These are phyloP conservation scores for Drosophila tani DNA, from an alignment of 1,140 invertebrate species.

Conservation along the genomic window DNA sequence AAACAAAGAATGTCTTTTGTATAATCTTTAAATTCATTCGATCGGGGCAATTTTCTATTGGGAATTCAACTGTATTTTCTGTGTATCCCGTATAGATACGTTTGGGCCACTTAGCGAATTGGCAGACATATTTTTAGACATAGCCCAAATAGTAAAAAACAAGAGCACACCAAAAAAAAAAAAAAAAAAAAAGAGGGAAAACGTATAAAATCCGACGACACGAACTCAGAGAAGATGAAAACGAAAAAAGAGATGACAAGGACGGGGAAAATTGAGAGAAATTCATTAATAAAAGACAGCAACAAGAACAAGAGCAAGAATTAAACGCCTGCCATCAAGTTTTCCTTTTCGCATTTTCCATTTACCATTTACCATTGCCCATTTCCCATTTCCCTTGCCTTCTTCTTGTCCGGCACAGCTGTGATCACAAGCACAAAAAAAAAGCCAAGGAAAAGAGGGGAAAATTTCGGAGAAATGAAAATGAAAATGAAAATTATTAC, in stretches of 20 bases:
- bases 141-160: slow-evolving; percentile 63
- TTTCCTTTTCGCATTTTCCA: slow-evolving; percentile 11
- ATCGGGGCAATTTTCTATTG: slow-evolving; percentile 4
- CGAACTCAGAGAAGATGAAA: slow-evolving; percentile 8
- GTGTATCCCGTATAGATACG: slow-evolving; percentile 40
- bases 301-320: slow-evolving; percentile 49
- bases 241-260: not conserved
- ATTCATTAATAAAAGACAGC: slow-evolving; percentile 48
- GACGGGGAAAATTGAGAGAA: slow-evolving; percentile 46
- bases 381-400: slow-evolving; percentile 11
- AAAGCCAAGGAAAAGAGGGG: not conserved
- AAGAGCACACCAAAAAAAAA: slow-evolving; percentile 20
- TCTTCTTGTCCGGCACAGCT: slow-evolving; percentile 50
- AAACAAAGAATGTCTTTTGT: not conserved
- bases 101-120: slow-evolving; percentile 77
- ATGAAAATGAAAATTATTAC: slow-evolving; percentile 54
- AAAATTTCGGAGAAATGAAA: slow-evolving; percentile 32
- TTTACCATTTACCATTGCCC: slow-evolving; percentile 9
- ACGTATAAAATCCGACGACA: slow-evolving; percentile 25
- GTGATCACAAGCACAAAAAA: slow-evolving; percentile 28
- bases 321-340: slow-evolving; percentile 44
- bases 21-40: not conserved
- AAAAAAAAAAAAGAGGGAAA: slow-evolving; percentile 12
- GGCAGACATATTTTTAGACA: slow-evolving; percentile 77
- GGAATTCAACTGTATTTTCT: slow-evolving; percentile 25